Conservation (phyloP, 2,888 invertebrate genomes). For the Raillietiella orientalis region DNA sequence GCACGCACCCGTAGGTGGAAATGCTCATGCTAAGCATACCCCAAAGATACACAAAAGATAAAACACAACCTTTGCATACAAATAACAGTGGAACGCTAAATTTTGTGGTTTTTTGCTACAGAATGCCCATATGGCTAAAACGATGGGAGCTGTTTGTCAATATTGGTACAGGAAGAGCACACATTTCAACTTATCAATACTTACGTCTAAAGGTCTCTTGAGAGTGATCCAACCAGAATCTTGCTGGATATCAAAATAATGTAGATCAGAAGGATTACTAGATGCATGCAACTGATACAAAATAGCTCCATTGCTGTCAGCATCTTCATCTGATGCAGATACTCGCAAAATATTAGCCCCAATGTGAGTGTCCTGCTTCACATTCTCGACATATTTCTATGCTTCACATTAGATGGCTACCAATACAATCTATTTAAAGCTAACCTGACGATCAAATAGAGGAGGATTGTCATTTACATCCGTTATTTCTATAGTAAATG, state of each 20-base stretch:
- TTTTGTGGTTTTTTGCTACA: too few species aligned
- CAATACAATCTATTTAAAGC: background rate
- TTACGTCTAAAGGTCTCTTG: conserved; percentile 83
- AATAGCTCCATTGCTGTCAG: conserved; percentile 83
- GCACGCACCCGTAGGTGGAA: conserved; percentile 86
- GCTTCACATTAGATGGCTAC: background rate
- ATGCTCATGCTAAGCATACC: conserved; percentile 53
- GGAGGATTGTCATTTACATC: conserved; percentile 95
- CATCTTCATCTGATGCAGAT: conserved; percentile 86
- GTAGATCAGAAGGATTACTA: conserved; percentile 54
- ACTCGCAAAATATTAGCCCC: conserved; percentile 77
- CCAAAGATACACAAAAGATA: background rate
- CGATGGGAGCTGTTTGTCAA: too few species aligned
- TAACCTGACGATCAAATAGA: conserved; percentile 69
- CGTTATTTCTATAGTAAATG: conserved; percentile 87
- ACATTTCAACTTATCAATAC: too few species aligned
- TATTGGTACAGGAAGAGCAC: too few species aligned
- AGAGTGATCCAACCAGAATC: conserved; percentile 91
- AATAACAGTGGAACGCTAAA: background rate
- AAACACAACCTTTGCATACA: background rate
- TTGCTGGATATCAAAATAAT: conserved; percentile 84
- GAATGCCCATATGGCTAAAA: too few species aligned
- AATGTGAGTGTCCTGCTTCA: conserved; percentile 82
- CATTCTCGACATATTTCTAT: conserved; percentile 86
- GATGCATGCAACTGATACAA: conserved; percentile 66